Conservation (phyloP, 2,888 invertebrate species). For the Crematogaster levior region DNA sequence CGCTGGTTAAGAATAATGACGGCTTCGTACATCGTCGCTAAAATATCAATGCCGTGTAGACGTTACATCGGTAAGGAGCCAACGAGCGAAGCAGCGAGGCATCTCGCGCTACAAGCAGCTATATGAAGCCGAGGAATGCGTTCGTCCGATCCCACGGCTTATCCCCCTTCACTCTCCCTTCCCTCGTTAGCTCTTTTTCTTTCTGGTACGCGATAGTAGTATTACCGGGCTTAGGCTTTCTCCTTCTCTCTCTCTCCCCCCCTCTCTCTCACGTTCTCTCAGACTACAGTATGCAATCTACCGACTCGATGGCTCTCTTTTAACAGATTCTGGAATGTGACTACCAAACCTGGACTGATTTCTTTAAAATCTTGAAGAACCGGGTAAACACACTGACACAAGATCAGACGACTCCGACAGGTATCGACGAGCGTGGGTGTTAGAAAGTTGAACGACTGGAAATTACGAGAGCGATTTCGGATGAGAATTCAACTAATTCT, state of each 20-base stretch:
- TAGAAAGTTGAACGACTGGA: not conserved
- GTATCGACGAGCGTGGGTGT: not conserved
- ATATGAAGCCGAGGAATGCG: slow-evolving; percentile 84
- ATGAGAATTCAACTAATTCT: not conserved
- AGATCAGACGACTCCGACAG: not conserved
- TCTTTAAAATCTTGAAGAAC: not conserved
- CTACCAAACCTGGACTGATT: slow-evolving; percentile 20
- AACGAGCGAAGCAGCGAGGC: slow-evolving; percentile 74
- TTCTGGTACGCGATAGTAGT: slow-evolving; percentile 55
- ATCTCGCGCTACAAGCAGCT: slow-evolving; percentile 81
- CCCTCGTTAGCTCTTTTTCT: slow-evolving; percentile 65
- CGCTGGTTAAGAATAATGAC: slow-evolving; percentile 22
- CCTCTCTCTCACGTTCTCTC: slow-evolving; percentile 61
- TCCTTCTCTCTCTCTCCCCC: slow-evolving; percentile 66
- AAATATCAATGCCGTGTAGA: slow-evolving; percentile 73
- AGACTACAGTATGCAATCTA: slow-evolving; percentile 63
- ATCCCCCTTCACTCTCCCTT: slow-evolving; percentile 75
- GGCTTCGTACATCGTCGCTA: slow-evolving; percentile 55
- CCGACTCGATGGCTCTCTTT: slow-evolving; percentile 55
- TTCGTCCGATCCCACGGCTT: slow-evolving; percentile 85
- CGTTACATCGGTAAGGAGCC: slow-evolving; percentile 69
- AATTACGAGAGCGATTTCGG: not conserved
- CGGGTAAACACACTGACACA: not conserved
- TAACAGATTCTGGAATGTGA: slow-evolving; percentile 44
- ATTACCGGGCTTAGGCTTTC: slow-evolving; percentile 51